A percentile compares a stretch with the other conserved stretches of the same genome.
These are phyloP conservation scores for Tachina grossa DNA, from an alignment of 2,888 invertebrate species.

Conservation along the genomic window DNA sequence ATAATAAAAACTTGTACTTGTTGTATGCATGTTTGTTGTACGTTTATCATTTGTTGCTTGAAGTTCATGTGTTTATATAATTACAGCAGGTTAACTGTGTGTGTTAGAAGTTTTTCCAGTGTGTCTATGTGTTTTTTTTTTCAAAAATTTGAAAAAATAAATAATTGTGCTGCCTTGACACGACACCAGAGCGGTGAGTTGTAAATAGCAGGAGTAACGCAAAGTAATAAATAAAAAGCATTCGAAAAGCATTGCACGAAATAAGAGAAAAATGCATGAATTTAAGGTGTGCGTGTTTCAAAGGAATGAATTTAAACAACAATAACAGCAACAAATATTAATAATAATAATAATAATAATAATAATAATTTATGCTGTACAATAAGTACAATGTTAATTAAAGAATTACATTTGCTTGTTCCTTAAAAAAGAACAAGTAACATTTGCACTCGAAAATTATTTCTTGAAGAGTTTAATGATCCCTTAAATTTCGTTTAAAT, in stretches of 20 bases:
- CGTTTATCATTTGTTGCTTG: background rate
- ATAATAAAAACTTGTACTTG: background rate
- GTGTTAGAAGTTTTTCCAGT: background rate
- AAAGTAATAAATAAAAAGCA: constrained; percentile 23
- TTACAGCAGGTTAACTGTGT: background rate
- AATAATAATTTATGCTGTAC: constrained; percentile 21
- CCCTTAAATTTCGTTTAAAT: no score
- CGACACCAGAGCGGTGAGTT: background rate
- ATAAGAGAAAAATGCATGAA: constrained; percentile 36
- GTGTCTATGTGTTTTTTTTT: background rate
- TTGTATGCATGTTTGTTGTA: background rate
- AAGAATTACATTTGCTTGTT: background rate
- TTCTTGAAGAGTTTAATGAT: background rate
- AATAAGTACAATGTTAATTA: constrained; percentile 42
- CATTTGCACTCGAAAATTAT: background rate
- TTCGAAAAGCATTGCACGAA: background rate
- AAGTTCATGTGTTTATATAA: background rate
- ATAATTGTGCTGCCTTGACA: constrained; percentile 27
- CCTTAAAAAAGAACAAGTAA: background rate
- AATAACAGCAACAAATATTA: background rate
- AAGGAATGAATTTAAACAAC: constrained; percentile 4
- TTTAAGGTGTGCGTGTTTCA: constrained; percentile 43
- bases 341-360: no score
- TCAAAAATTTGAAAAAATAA: background rate
- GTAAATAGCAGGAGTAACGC: constrained; percentile 10